Base-by-base conservation (phyloP, 2,888 invertebrate species). In the Euplexia lucipara region DNA sequence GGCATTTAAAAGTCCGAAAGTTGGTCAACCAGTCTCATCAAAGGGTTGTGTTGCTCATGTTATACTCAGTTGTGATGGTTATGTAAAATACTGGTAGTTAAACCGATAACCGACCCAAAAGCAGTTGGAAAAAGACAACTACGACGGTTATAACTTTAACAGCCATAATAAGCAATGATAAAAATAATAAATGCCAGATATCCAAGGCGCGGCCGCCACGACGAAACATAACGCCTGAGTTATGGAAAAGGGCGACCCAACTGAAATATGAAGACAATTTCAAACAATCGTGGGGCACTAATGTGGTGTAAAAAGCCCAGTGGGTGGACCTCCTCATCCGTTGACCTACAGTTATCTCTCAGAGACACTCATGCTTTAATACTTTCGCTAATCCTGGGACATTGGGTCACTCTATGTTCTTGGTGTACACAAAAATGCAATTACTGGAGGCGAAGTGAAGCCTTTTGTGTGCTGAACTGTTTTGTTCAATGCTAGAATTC, bases 241-340 rank as follows among this genome's bases (percentile, higher is more conserved):
- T 83, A 83, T 79, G 80, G 70, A 74, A 78, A 79, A 79, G 79
- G 80, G 79, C 76, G 73, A 72, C 74, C 72, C 71, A 52, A 64
- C 70, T 83, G 82, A 88, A 83, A 86, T 88, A 88, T 83, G 83
- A 85, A 85, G 83, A 87, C 83, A 84, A 83, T 86, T 86, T 83
- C 81, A 81, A 83, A 86, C 81, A 84, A 82, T 79, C 71, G 69
- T 47, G 68, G 67, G 54, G 62, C 76, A 70, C 81, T 86, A 83
- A 85, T 79, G 74, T 72, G 63, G 77, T 70, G 79, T 79, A 83
- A 81, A 82, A 79, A 78, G 66, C 60, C 71, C 67, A 52, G 53
- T 59, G 58, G 70, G 69, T 30, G 69, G 65, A 72, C 56, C 74
- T 73, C 73, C 65, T 73, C 64, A 68, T 79, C 77, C 70, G 39